Base-by-base conservation (phyloP, 2,888 invertebrate species). In the Eupithecia subfuscata region DNA sequence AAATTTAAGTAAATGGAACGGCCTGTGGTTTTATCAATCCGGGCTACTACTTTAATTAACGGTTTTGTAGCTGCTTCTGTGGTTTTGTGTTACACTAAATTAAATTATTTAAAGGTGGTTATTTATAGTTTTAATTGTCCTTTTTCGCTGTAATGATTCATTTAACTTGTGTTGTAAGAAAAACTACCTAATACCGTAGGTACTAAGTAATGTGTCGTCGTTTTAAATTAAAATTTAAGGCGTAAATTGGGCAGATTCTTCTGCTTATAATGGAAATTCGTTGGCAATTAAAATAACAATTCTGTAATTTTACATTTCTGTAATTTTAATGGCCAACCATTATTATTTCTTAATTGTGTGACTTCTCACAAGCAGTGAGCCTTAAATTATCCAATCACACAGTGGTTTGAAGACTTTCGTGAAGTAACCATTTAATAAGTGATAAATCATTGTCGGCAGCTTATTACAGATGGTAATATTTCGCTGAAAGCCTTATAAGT, bases 401-500 rank as follows among this genome's bases (percentile, higher is more conserved):
- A 63, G 76, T 75, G 34, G 71, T 71, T 69, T 75, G 64, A 56
- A 56, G 4, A 37, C 78, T 78, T 81, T 56, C 52, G 79, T 77
- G 63, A 56, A 69, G 76, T 81, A 60, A 81, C 79, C 79, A 81
- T 82, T 83, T 83, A 84, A 83, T 82, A 80, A 74, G 84, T 83
- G 82, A 88, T 89, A 88, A 88, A 89, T 88, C 84, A 86, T 79
- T 85, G 87, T 86, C 86, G 78, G 79, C 86, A 83, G 81, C 86
- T 89, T 88, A 90, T 90, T 90, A 89, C 82, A 80, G 85, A 84
- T 84, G 83, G 84, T 85, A 86, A 89, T 89, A 88, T 87, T 84
- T 84, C 85, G 84, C 82, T 80, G 84, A 83, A 78, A 73, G 63
- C 91, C 91, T 82, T 92, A 89, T 87, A 91, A 82, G 91, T 84